Conservation (phyloP, 2,113 vertebrate genomes). For the Asarcornis scutulata region DNA sequence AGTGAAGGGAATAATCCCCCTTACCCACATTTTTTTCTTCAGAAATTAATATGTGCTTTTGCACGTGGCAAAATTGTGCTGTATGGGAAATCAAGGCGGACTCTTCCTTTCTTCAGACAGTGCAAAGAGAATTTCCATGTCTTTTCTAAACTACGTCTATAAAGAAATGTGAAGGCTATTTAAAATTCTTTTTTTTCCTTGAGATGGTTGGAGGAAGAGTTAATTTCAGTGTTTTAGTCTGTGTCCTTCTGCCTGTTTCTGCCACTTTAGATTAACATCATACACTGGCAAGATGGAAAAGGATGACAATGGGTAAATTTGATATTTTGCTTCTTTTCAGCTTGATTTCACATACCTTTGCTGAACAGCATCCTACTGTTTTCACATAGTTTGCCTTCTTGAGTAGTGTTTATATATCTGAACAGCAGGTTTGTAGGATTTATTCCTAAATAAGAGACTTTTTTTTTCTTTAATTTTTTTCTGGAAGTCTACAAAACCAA, state of each 20-base stretch:
- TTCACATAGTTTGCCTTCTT: background rate
- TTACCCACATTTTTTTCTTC: background rate
- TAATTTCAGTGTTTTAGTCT: background rate
- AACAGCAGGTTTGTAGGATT: background rate
- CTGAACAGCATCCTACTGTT: background rate
- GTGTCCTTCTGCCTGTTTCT: slow-evolving; percentile 3
- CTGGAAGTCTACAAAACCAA: background rate
- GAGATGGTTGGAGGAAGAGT: background rate
- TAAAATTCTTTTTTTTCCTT: background rate
- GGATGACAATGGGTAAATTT: background rate
- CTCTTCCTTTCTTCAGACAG: background rate
- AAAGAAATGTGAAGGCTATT: background rate
- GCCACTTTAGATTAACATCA: background rate
- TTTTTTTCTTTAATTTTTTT: background rate
- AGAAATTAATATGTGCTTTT: background rate
- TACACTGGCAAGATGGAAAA: background rate
- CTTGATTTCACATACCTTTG: background rate
- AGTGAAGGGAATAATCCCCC: background rate
- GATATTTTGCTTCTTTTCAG: slow-evolving; percentile 1
- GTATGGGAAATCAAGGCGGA: background rate
- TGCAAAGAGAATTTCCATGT: background rate
- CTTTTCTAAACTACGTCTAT: background rate
- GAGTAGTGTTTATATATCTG: background rate
- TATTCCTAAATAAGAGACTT: background rate
- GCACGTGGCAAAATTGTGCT: background rate